Evolutionary conservation across 2,113 vertebrate species (phyloP), one percentile per base, ranked within the genome.

Genomic region (Lepus timidus): DNA sequence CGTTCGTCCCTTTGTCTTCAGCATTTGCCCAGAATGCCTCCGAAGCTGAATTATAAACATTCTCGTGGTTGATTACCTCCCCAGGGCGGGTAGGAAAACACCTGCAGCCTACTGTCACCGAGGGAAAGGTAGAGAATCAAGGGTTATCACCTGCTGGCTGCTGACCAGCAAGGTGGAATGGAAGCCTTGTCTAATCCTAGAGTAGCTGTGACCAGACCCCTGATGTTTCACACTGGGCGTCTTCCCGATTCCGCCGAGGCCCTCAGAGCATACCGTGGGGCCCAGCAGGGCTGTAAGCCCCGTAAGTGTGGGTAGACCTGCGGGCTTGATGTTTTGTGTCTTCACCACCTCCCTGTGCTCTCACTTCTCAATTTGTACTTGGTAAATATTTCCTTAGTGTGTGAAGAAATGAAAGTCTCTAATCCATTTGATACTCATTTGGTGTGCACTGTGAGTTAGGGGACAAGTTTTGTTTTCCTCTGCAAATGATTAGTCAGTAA

Each of bases 301-400:
- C 22, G 8, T 1, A 13, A 25, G 3, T 49, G 20, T 44, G 22
- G 8, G 33, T 13, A 8, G 27, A 4, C 29, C 23, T 9, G 55
- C 4, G 11, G 14, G 83, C 65, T 90, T 17, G 17, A 44, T 73
- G 4, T 13, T 7, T 36, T 8, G 14, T 44, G 6, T 58, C 4
- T n/a, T 84, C 29, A 14, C 5, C 44, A 6, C 9, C n/a, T 25
- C 27, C 31, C 12, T 10, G 4, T n/a, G 55, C 29, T 83, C 61
- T 29, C 58, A 39, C 12, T 87, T 2, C 6, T 90, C 73, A 89
- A 55, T 85, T 78, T 81, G 44, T 51, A 17, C 36, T 82, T 55
- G n/a, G 76, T 73, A 92, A 89, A 23, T 67, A 83, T 86, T 82
- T 96, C 74, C 36, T 79, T 71, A 74, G 22, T 55, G 16, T 82